Base-by-base conservation (phyloP, 2,888 invertebrate genomes). In the Lordiphosa andalusiaca region DNA sequence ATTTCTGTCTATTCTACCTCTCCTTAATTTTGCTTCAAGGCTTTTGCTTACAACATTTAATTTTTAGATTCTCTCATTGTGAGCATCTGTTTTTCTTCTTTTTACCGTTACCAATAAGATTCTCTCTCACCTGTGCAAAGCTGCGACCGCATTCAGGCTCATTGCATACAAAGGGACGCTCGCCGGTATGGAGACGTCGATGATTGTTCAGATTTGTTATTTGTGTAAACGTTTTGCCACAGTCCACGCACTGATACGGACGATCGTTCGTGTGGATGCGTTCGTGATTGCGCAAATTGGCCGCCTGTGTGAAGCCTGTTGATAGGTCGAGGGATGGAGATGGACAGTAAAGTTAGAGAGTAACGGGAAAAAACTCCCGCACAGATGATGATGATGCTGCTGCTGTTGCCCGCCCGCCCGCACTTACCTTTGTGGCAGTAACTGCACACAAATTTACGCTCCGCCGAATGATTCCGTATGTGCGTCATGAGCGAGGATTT, bases 181-280 rank as follows among this genome's bases (percentile, higher is more conserved):
- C 90, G 9, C 90, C 90, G 35, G 90, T 90, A 58, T 90, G 90
- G 37, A 90, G 73, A 42, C 90, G 86, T 48, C 89, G 85, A 70
- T 90, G 90, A 85, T 90, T 90, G 69, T 90, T 90, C 36, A 90
- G 74, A 70, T 90, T 90, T 68, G 90, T 90, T 61, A 89, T 89
- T 87, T 90, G 90, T 13, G 90, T 90, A 69, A 90, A 90, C 23
- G 89, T 89, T 72, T 90, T 90, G 58, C 90, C 90, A 61, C 90
- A 90, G 67, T 90, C 90, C 48, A 87, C 82, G 68, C 90, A 90
- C 38, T 87, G 86, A 73, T 90, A 90, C 21, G 90, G 90, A 52
- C 90, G 87, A 81, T 90, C 90, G 67, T 90, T 90, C 61, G 90
- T 90, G 67, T 90, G 90, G 53, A 90, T 90, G 46, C 90, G 86